Conservation (phyloP, 92 coral and sea anemone genomes). For the Epizoanthus rinbou region DNA sequence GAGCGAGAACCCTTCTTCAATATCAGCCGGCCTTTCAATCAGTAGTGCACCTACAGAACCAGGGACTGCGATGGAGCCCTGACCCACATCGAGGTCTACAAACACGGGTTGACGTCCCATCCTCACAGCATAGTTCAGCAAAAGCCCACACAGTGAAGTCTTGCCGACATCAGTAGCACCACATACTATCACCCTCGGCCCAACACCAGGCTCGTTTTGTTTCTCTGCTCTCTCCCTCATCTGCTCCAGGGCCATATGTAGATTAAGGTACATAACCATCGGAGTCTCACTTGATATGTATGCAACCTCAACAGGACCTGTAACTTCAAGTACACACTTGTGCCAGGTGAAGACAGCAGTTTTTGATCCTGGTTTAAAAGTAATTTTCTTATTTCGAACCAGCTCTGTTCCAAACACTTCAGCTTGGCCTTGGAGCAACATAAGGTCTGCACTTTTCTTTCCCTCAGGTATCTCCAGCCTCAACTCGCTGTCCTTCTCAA, state of each 20-base stretch:
- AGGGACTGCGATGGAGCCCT: constrained; percentile 82
- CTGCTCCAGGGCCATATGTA: constrained; percentile 98
- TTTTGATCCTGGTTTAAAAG: constrained; percentile 90
- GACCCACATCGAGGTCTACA: constrained; percentile 97
- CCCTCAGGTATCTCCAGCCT: constrained; percentile 94
- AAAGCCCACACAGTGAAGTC: constrained; percentile 85
- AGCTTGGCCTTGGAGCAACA: constrained; percentile 90
- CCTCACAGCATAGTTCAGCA: constrained; percentile 91
- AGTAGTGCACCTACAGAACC: constrained; percentile 95
- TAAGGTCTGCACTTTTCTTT: constrained; percentile 71
- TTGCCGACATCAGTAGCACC: constrained; percentile 99
- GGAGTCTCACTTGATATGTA: constrained; percentile 96
- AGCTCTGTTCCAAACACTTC: constrained; percentile 98
- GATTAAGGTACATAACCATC: constrained; percentile 97
- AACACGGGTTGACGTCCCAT: constrained; percentile 94
- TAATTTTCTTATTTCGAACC: constrained; percentile 82
- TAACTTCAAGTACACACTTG: constrained; percentile 88
- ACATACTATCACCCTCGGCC: constrained; percentile 95
- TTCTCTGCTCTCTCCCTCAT: constrained; percentile 93
- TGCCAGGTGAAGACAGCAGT: constrained; percentile 97
- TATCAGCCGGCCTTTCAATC: constrained; percentile 96
- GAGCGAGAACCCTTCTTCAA: constrained; percentile 96
- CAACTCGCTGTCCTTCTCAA: constrained; percentile 95
- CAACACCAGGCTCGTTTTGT: constrained; percentile 68
- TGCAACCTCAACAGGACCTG: constrained; percentile 90